These are phyloP conservation scores for Porites australiensis DNA, from an alignment of 64 coral and sea anemone genomes.

Conservation along the genomic window DNA sequence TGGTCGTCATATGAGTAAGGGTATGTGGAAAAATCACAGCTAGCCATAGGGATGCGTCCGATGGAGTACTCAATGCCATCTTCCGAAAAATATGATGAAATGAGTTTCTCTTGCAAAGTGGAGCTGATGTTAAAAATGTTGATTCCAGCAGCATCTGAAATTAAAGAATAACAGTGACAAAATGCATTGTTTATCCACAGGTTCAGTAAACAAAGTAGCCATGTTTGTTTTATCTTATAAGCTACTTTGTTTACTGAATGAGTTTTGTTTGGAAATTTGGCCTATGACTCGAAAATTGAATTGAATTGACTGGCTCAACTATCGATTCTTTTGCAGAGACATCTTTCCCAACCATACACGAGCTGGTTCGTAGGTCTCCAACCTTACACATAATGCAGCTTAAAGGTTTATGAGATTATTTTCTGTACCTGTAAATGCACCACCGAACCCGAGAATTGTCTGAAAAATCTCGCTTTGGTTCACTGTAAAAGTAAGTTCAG, in stretches of 20 bases:
- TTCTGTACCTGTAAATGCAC: slow-evolving; percentile 64
- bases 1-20: slow-evolving; percentile 95
- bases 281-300: no score
- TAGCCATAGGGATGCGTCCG: slow-evolving; percentile 97
- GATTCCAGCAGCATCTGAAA: slow-evolving; percentile 95
- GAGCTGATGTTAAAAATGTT: slow-evolving; percentile 90
- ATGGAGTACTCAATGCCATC: slow-evolving; percentile 92
- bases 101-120: slow-evolving; percentile 76
- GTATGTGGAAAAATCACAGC: slow-evolving; percentile 97
- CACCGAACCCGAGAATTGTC: slow-evolving; percentile 85
- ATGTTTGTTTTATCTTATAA: no score
- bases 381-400: no score
- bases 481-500: slow-evolving; percentile 58
- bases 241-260: no score
- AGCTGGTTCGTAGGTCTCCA: no score
- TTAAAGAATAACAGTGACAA: background rate
- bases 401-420: no score
- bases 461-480: slow-evolving; percentile 68
- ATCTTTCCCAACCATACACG: no score
- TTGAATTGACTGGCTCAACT: no score
- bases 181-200: no score
- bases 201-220: no score
- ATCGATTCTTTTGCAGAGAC: no score
- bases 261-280: no score
- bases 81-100: slow-evolving; percentile 83